Base-by-base conservation (phyloP, 2,797 vertebrate genomes). In the Australoheros facetus region DNA sequence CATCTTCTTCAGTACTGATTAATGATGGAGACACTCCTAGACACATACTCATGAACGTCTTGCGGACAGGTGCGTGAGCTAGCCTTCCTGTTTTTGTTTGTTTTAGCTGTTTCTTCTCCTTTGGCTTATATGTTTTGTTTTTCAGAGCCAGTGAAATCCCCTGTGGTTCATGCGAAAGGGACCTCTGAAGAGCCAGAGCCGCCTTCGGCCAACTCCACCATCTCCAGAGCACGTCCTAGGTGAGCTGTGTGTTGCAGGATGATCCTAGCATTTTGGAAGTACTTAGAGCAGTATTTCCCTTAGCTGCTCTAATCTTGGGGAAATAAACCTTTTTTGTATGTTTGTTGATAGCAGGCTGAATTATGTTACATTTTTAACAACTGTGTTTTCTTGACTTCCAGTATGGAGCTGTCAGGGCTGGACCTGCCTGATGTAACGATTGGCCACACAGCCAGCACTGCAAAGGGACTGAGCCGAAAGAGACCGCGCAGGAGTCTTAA, bases 381-480 rank as follows among this genome's bases (percentile, higher is more conserved):
- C 9, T 55, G 2, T 75, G 5, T 77, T 78, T 87, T 60, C 28
- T 81, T 80, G 23, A 81, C 30, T 78, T 81, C 72, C 58, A 96
- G 95, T 79, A 84, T 88, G 42, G 94, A 92, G 57, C 81, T 93
- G 10, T 94, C 94, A 10, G 91, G 76, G 17, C 75, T 95, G 75
- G 95, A 96, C 58, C 86, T 96, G 54, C 89, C 94, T 19, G 94
- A 96, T 72, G 7, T 95, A 54, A 94, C 94, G 1, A 73, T 93
- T 30, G 91, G 89, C 30, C 85, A 82, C 1, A 59, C 56, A 66
- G 80, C 57, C 7, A 94, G 87, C 34, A 58, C 78, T 0, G 57
- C 78, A 30, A 93, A 87, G 51, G 89, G 94, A 7, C 89, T 96
- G 82, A 95, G 85, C 74, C 92, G 95, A 54, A 95, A 94, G 83